A percentile compares a stretch with the other conserved stretches of the same genome.
phyloP scores from a whole-genome alignment of 2,888 invertebrate genomes.

The Laothoe populi region DNA sequence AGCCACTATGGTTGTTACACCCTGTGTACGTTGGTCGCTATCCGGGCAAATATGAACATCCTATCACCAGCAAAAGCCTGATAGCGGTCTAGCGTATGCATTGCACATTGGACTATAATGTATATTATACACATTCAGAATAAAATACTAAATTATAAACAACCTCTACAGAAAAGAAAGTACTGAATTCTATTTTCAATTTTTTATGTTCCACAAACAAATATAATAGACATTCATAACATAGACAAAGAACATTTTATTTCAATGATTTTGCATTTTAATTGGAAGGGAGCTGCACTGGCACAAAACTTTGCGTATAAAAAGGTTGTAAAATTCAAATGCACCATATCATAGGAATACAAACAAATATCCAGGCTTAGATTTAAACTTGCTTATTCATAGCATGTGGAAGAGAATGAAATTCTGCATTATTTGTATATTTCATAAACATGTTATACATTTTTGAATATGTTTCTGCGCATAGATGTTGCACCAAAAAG shows the following conservation, averaged over 20 bases:
- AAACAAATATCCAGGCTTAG: background rate
- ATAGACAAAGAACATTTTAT: constrained; percentile 59
- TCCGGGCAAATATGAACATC: no score
- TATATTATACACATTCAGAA: no score
- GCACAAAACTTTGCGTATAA: constrained; percentile 30
- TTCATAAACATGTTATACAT: background rate
- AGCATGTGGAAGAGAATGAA: background rate
- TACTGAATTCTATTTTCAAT: no score
- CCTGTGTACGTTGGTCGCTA: no score
- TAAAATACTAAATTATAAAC: no score
- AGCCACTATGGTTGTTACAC: no score
- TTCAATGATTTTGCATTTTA: constrained; percentile 65
- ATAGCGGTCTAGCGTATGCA: no score
- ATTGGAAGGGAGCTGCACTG: constrained; percentile 46
- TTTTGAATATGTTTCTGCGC: background rate
- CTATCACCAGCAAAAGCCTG: no score
- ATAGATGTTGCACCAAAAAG: background rate
- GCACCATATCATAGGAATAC: constrained; percentile 1
- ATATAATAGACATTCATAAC: background rate
- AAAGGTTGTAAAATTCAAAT: constrained; percentile 22
- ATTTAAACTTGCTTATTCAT: constrained; percentile 1
- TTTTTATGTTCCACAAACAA: no score
- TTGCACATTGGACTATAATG: no score
- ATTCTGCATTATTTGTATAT: background rate
- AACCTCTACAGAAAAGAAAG: no score